Base-by-base conservation (phyloP, 2,797 vertebrate genomes). In the Toxotes lorentzi region DNA sequence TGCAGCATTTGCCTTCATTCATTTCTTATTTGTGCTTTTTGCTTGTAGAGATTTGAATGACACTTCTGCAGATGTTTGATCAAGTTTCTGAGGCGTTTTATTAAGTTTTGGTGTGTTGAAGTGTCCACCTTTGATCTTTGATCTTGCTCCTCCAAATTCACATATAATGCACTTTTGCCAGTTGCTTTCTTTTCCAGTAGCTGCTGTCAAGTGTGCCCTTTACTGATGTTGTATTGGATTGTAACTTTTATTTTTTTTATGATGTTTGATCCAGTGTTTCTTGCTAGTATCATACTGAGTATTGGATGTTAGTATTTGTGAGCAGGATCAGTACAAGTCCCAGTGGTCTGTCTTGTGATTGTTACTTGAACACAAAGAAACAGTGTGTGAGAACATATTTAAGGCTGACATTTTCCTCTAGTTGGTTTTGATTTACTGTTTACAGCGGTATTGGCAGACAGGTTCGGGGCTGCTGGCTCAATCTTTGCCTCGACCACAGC, bases 341-440 rank as follows among this genome's bases (percentile, higher is more conserved):
- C 72, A 27, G 24, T 41, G 1, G 9, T 21, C 14, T 19, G 16
- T 60, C 53, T 64, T 38, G 34, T 51, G 50, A 68, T 61, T 65
- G 56, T 82, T 75, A 38, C 38, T 60, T 48, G 17, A 73, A 73
- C 27, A 81, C 60, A 67, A 41, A 69, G 45, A 63, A 23, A 19
- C 45, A 23, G 21, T 57, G 63, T 73, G 58, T 68, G 40, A 67
- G 74, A 70, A 76, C 43, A 47, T 43, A 19, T 61, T 75, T 38
- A 47, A 48, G 47, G 51, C 43, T 7, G 40, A 54, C 57, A 48
- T 57, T 60, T 72, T 64, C 40, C 6, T 75, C 32, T 23, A 45
- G 70, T 66, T 2, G 27, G 32, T 51, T 82, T 61, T 79, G 76
- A 70, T 70, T 56, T 41, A 45, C 27, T 65, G 27, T 80, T 82